These are phyloP conservation scores for Furcula furcula DNA, from an alignment of 2,888 invertebrate genomes.

Conservation along the genomic window DNA sequence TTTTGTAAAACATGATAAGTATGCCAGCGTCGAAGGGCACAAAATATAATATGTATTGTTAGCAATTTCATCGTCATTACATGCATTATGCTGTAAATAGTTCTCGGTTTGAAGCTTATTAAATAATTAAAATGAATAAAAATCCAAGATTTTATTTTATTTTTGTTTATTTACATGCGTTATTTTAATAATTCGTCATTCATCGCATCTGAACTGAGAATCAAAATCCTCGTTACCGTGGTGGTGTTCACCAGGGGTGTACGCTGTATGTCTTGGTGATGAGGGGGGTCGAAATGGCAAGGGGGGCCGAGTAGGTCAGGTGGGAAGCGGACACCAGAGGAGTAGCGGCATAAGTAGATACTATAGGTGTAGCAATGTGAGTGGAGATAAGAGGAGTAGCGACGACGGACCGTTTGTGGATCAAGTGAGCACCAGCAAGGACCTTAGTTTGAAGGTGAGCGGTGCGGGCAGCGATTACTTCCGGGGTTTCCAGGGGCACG, in stretches of 20 bases:
- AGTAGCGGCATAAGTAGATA: conserved; percentile 45
- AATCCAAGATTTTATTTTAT: neutral
- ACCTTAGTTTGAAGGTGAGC: conserved; percentile 67
- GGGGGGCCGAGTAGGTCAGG: conserved; percentile 46
- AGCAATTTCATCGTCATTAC: too few relatives aligned
- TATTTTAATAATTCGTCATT: conserved; percentile 43
- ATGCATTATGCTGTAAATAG: too few relatives aligned
- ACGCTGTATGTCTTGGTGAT: conserved; percentile 57
- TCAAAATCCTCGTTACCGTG: conserved; percentile 42
- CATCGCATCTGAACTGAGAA: conserved; percentile 54
- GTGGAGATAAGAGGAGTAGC: conserved; percentile 36
- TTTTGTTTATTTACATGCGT: conserved; percentile 51
- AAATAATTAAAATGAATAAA: too few relatives aligned
- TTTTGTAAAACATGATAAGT: too few relatives aligned
- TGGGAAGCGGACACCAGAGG: conserved; percentile 44
- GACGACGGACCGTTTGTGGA: conserved; percentile 64
- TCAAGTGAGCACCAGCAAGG: conserved; percentile 53
- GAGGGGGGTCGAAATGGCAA: conserved; percentile 45
- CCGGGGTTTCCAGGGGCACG: conserved; percentile 62
- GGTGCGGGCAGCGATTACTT: conserved; percentile 63
- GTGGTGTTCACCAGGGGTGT: conserved; percentile 61
- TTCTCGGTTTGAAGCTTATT: too few relatives aligned
- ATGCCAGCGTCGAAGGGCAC: too few relatives aligned
- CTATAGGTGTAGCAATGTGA: conserved; percentile 45
- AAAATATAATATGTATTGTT: too few relatives aligned